Conservation (phyloP, 1,140 invertebrate genomes). For the Planococcus citri region DNA sequence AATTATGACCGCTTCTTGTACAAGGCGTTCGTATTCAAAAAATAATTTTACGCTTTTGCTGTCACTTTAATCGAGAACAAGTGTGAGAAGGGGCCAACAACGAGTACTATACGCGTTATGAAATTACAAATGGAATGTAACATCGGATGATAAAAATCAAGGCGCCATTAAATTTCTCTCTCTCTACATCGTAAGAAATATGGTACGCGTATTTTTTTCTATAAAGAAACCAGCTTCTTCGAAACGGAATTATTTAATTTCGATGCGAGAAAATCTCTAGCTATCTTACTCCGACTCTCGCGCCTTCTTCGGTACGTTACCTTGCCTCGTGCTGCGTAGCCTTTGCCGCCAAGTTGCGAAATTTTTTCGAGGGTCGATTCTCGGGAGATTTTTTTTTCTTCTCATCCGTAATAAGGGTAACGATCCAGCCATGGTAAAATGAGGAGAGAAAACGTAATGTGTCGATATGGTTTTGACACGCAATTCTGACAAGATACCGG, state of each 20-base stretch:
- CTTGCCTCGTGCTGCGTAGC: too few relatives aligned
- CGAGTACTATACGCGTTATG: not conserved
- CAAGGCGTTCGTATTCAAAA: not conserved
- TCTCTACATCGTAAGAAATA: too few relatives aligned
- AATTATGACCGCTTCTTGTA: not conserved
- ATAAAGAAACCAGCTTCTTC: not conserved
- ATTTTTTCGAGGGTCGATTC: too few relatives aligned
- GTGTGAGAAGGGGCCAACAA: not conserved
- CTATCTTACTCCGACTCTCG: too few relatives aligned
- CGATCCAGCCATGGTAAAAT: too few relatives aligned
- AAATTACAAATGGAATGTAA: conserved; percentile 1
- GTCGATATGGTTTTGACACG: too few relatives aligned
- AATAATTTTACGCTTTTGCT: conserved; percentile 3
- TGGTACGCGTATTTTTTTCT: not conserved
- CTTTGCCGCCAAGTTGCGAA: too few relatives aligned
- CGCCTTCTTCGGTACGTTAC: too few relatives aligned
- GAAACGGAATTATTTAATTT: not conserved
- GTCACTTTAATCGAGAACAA: not conserved
- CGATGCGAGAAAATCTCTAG: not conserved
- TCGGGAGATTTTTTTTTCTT: too few relatives aligned
- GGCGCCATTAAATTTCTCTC: not conserved
- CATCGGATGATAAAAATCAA: not conserved
- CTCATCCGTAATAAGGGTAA: too few relatives aligned
- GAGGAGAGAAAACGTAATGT: too few relatives aligned
- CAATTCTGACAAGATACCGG: too few relatives aligned